Base-by-base conservation (phyloP, 2,113 vertebrate genomes). In the Sander vitreus region DNA sequence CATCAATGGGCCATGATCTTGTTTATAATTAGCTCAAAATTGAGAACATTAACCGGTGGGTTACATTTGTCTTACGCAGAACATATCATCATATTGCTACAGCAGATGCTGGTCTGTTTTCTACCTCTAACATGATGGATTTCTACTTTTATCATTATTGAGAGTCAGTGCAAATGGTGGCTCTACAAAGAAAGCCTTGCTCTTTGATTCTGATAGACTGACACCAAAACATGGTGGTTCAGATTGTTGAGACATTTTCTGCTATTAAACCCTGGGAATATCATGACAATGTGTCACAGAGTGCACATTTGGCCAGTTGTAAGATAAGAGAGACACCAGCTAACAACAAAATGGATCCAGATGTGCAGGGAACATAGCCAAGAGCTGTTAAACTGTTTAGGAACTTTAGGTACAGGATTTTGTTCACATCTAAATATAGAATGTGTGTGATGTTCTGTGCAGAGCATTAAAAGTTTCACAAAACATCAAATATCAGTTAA, bases 161-260 rank as follows among this genome's bases (percentile, higher is more conserved):
- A 83, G 68, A 57, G 54, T 86, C 64, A 63, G 78, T 6, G 72
- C 21, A 81, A 83, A 85, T 77, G 65, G 72, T 5, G 6, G 57
- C 72, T 39, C 51, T 25, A 73, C 76, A 85, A 73, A 85, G 73
- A 68, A 64, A 73, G 23, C 70, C 13, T 27, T 6, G 10, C 76
- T 78, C 77, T 85, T 73, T 89, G 81, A 89, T 73, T 79, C 18
- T 21, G 43, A 65, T 51, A 72, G 33, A 45, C 15, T 59, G 70
- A 76, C 72, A 80, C 47, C 3, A 12, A 43, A 45, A 76, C 7
- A 36, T 13, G 58, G 27, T 27, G 50, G 62, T 85, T 78, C 10
- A 73, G 51, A 83, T 72, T 55, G 73, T 11, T 16, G 25, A 72
- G 39, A 60, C 19, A 16, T 73, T 72, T 76, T 64, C 45, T 72